Evolutionary conservation across 2,113 vertebrate genomes (phyloP).

Genomic region (Echinops telfairi): DNA sequence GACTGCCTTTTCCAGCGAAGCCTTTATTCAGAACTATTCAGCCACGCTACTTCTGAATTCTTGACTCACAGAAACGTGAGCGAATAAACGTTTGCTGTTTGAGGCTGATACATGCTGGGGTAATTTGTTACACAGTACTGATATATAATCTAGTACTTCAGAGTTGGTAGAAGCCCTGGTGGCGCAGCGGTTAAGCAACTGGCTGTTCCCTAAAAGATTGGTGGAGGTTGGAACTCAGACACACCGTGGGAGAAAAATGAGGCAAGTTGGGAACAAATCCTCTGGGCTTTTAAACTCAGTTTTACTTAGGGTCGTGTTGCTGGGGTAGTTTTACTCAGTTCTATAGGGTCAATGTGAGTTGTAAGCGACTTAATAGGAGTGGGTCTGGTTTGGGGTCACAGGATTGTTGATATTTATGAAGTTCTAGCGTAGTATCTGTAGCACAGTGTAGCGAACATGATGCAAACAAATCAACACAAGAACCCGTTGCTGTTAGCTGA

Average conservation of each 20-base stretch:
- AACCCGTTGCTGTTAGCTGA: not conserved
- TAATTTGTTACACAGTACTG: not conserved
- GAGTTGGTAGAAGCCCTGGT: not conserved
- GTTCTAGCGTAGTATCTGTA: not conserved
- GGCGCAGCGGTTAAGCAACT: no score
- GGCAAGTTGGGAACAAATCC: no score
- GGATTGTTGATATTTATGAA: conserved; percentile 20
- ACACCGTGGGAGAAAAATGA: not conserved
- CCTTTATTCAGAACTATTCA: no score
- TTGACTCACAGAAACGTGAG: not conserved
- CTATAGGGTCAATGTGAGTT: not conserved
- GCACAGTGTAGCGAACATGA: not conserved
- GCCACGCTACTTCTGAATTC: no score
- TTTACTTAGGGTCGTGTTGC: not conserved
- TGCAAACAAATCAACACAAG: not conserved
- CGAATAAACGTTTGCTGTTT: not conserved
- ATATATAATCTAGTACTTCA: not conserved
- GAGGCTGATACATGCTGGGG: not conserved
- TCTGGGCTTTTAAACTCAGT: no score
- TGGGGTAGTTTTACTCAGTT: not conserved
- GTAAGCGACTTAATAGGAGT: not conserved
- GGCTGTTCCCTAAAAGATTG: no score
- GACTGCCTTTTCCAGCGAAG: no score
- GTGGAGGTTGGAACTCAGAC: not conserved
- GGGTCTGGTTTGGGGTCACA: not conserved